Conservation (phyloP, 2,113 vertebrate species). For the Motacilla alba region DNA sequence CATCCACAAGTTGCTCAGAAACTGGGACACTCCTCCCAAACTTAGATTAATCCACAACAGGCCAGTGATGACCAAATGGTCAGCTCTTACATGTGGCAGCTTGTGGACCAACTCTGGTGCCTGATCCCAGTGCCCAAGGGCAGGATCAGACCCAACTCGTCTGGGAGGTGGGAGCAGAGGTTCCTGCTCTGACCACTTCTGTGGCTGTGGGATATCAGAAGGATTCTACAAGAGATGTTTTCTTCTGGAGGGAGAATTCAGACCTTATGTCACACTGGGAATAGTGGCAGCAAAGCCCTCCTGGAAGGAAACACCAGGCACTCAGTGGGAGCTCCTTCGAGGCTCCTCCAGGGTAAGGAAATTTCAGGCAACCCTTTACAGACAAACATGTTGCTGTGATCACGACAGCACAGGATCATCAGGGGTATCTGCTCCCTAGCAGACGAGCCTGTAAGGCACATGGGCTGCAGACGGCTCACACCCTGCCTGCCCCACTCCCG, state of each 20-base stretch:
- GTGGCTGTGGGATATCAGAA: neutral
- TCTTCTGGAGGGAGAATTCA: neutral
- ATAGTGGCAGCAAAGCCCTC: neutral
- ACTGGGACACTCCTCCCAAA: neutral
- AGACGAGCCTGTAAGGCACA: accelerated
- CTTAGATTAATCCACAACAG: neutral
- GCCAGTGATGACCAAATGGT: neutral
- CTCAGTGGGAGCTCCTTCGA: neutral
- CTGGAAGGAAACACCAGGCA: neutral
- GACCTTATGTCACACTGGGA: neutral
- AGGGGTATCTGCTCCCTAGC: neutral
- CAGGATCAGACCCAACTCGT: neutral
- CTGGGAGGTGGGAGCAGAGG: neutral
- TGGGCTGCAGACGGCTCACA: neutral
- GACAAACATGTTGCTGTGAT: neutral
- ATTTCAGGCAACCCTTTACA: neutral
- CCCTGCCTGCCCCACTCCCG: neutral
- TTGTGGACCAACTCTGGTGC: accelerated
- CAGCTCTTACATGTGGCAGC: neutral
- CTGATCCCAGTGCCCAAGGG: neutral
- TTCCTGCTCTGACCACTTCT: neutral
- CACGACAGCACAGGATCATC: accelerated
- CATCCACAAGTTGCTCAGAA: neutral
- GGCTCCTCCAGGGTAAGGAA: neutral
- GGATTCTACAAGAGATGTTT: neutral